Conservation (phyloP, 1,140 invertebrate genomes). For the Lordiphosa mommai region DNA sequence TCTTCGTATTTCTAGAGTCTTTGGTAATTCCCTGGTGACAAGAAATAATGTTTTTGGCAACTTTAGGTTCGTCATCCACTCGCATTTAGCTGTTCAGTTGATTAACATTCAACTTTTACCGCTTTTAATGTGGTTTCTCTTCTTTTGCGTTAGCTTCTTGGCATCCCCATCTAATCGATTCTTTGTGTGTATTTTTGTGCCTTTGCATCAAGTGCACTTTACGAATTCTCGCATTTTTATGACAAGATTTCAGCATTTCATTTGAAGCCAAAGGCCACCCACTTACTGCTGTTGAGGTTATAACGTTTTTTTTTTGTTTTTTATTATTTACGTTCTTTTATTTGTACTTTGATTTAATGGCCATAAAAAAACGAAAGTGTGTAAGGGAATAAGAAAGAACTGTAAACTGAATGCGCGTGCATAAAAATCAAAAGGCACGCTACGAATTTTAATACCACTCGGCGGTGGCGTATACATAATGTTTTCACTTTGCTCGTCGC, state of each 20-base stretch:
- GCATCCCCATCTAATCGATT: neutral
- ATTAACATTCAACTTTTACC: no score
- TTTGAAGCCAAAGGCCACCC: constrained; percentile 40
- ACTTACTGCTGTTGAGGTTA: constrained; percentile 40
- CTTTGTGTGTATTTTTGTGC: constrained; percentile 18
- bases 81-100: no score
- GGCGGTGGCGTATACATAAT: constrained; percentile 60
- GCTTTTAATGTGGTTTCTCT: neutral
- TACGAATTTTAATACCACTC: constrained; percentile 65
- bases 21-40: no score
- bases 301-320: constrained; percentile 58
- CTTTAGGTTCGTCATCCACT: no score
- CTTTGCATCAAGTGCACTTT: constrained; percentile 67
- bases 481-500: constrained; percentile 32
- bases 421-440: constrained; percentile 57
- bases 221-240: constrained; percentile 74
- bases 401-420: constrained; percentile 27
- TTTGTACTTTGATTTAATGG: constrained; percentile 75
- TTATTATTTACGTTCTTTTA: constrained; percentile 72
- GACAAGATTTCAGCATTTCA: constrained; percentile 65
- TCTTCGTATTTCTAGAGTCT: no score
- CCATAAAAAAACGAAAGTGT: constrained; percentile 44
- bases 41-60: no score
- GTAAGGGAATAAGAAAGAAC: constrained; percentile 7
- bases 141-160: neutral